A percentile compares a stretch with the other conserved stretches of the same genome.
Conservation (phyloP, 2,113 vertebrate genomes). For the Bombycilla garrulus region DNA sequence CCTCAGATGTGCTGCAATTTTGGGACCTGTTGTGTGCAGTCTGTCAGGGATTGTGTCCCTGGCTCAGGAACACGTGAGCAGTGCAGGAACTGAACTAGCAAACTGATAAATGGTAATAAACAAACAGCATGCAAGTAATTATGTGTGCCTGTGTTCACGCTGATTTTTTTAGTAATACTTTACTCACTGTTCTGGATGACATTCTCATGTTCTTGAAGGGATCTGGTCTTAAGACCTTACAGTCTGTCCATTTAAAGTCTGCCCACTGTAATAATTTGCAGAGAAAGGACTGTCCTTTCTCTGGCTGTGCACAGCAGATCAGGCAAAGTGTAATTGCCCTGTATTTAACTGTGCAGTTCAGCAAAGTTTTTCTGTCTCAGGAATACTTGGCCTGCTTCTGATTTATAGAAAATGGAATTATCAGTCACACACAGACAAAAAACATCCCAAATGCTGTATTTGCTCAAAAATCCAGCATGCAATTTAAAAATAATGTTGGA, state of each 20-base stretch:
- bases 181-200: background rate
- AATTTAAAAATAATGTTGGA: background rate
- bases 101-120: background rate
- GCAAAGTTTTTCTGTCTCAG: background rate
- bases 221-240: background rate
- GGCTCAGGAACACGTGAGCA: rapidly evolving
- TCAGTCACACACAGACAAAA: background rate
- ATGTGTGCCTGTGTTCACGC: background rate
- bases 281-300: background rate
- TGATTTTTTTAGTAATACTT: background rate
- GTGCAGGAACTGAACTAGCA: background rate
- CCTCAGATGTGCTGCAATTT: background rate
- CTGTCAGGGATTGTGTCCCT: background rate
- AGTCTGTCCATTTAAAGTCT: background rate
- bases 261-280: background rate
- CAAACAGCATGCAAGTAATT: background rate
- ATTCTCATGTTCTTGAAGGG: background rate
- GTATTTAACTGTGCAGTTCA: background rate
- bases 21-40: background rate
- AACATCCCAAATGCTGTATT: background rate
- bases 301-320: background rate
- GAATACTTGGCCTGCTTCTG: background rate
- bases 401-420: background rate
- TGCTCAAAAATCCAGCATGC: background rate
- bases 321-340: background rate